Evolutionary conservation across 1,140 invertebrate species (phyloP), one percentile per base, ranked within the genome.

Genomic region (Cherax destructor): DNA sequence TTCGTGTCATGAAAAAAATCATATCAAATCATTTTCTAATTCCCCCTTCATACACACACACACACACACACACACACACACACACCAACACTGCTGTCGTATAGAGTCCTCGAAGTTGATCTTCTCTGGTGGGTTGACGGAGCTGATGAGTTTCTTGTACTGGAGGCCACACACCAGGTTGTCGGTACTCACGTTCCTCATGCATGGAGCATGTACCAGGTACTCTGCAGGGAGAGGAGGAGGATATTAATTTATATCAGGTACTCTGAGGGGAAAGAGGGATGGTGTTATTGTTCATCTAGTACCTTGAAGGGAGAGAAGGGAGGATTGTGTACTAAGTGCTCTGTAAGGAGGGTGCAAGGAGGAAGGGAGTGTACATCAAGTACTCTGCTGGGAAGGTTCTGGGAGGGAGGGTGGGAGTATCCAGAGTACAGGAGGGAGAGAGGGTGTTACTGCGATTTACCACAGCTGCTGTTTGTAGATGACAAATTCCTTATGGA

Each of bases 131-230:
- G 88, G 88, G 76, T 80, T 85, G 4, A 91, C 88, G 21, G 88
- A 85, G 47, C 30, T 74, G 74, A 91, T 91, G 83, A 91, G 88
- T 7, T 74, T 52, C 83, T 91, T 74, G 88, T 91, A 91, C 74
- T 91, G 88, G 4, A 69, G 59, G 52, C 88, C 88, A 41, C 88
- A 91, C 83, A 91, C 77, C 74, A 61, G 83, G 88, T 77, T 84
- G 83, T 91, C 88, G 18, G 83, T 85, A 50, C 88, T 91, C 50
- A 91, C 76, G 83, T 91, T 91, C 76, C 65, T 91, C 88, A 91
- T 91, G 83, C 88, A 91, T 0, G 83, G 49, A 4, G 83, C 72
- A 41, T 91, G 88, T 7, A 79, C 61, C 76, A 84, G 88, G 77
- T 91, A 91, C 74, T 84, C 88, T 91, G 88, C 4, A 9, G 41